Base-by-base conservation (phyloP, 2,797 vertebrate species). In the Sebastes minor region DNA sequence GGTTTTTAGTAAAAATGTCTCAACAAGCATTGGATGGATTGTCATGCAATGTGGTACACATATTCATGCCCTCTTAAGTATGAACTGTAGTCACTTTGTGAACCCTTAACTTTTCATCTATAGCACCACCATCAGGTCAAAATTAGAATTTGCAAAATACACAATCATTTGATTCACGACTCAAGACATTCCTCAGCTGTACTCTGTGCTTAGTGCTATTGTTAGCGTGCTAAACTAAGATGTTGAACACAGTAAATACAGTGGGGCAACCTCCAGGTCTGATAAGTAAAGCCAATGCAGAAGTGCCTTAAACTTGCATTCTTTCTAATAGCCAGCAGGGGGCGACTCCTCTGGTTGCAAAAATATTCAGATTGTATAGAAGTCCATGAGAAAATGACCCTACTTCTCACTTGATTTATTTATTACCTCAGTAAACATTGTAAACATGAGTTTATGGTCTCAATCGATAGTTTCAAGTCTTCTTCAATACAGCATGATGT, bases 21-120 rank as follows among this genome's bases (percentile, higher is more conserved):
- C 57, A 60, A 60, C 42, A 16, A 30, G 0, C 27, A 27, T 59
- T 8, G 8, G 56, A 56, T 56, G 22, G 22, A 59, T 18, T 18
- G 7, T 0, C 42, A 42, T 42, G 38, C 0, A 42, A 46, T 20
- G 14, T 46, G 42, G 16, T 28, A 1, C 25, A 28, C 3, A 0
- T 12, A 56, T 56, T 16, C 14, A 28, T 57, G 14, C 56, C 56
- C 23, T 8, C 56, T 2, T 57, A 14, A 16, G 2, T 6, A 35
- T 62, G 60, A 35, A 14, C n/a, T 35, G 30, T 35, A 2, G 10
- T 27, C 61, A 38, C 33, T 16, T 38, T 35, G 30, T 14, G 20
- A 14, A 16, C 38, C 20, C 11, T 62, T 35, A 35, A 22, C 60
- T 62, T 28, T 33, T 35, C 30, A 22, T 42, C 38, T 6, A 5